Percentiles rank a stretch among this genome's conserved stretches.
These are phyloP conservation scores for Malacosoma neustria DNA, from an alignment of 2,888 invertebrate species.

Conservation along the genomic window DNA sequence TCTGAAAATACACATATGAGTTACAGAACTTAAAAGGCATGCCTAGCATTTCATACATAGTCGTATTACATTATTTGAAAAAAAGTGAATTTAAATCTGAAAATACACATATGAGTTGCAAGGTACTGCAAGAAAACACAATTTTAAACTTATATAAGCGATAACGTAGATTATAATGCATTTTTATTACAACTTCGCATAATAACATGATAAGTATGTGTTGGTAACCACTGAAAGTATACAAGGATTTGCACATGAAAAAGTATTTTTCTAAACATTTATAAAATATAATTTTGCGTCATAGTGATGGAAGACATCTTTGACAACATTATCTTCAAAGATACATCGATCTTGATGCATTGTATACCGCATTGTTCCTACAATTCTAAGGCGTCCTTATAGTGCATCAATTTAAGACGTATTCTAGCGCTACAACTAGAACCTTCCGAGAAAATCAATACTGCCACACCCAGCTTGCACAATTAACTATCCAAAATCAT, in stretches of 20 bases:
- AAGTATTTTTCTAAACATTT: neutral
- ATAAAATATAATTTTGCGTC: neutral
- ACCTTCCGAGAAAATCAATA: slow-evolving; percentile 74
- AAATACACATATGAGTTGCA: neutral
- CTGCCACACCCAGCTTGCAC: slow-evolving; percentile 74
- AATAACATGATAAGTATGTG: slow-evolving; percentile 28
- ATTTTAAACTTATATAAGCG: slow-evolving; percentile 54
- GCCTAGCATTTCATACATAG: too few relatives aligned
- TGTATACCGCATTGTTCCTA: slow-evolving; percentile 42
- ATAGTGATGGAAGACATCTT: neutral
- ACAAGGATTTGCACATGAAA: neutral
- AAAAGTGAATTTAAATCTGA: too few relatives aligned
- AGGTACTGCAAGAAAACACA: slow-evolving; percentile 9
- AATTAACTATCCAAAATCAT: slow-evolving; percentile 46
- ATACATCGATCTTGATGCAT: slow-evolving; percentile 27
- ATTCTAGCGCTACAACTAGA: slow-evolving; percentile 66
- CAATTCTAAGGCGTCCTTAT: slow-evolving; percentile 37
- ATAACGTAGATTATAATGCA: slow-evolving; percentile 52
- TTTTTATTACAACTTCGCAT: slow-evolving; percentile 46
- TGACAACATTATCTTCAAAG: slow-evolving; percentile 8
- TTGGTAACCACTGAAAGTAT: too few relatives aligned
- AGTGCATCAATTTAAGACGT: slow-evolving; percentile 60
- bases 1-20: neutral
- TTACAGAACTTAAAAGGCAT: too few relatives aligned
- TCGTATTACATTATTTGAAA: too few relatives aligned